A percentile compares a stretch with the other conserved stretches of the same genome.
phyloP scores from a whole-genome alignment of 2,888 invertebrate species.

The Parasteatoda lunata region DNA sequence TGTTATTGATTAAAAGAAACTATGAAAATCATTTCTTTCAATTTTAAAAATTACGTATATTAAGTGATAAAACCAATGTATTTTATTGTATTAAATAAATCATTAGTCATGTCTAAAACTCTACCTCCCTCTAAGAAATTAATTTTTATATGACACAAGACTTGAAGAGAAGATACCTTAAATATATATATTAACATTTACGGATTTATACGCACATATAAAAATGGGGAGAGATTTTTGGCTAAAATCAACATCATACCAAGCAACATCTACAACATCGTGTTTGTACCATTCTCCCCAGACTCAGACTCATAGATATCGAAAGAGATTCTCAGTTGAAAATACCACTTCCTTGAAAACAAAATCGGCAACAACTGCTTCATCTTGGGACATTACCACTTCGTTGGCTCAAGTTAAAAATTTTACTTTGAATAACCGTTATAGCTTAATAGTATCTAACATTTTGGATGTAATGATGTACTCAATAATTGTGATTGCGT shows the following conservation, averaged over 20 bases:
- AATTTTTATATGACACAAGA: too few species aligned
- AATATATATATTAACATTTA: too few species aligned
- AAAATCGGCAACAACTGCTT: constrained; percentile 4
- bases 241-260: constrained; percentile 41
- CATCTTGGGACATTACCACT: constrained; percentile 1
- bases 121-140: too few species aligned
- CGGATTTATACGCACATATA: not conserved
- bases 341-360: constrained; percentile 19
- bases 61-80: too few species aligned
- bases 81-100: too few species aligned
- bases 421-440: constrained; percentile 31
- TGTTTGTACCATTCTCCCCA: constrained; percentile 42
- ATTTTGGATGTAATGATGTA: constrained; percentile 54
- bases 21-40: too few species aligned
- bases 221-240: constrained; percentile 57
- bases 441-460: constrained; percentile 32
- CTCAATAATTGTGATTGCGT: constrained; percentile 52
- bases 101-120: too few species aligned
- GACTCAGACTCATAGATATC: constrained; percentile 12
- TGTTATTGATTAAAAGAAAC: too few species aligned
- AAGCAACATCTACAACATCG: constrained; percentile 34
- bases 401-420: constrained; percentile 22
- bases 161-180: too few species aligned
- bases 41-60: too few species aligned
- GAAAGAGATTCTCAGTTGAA: constrained; percentile 20